phyloP scores from a whole-genome alignment of 2,113 vertebrate genomes.

The Empidonax traillii region DNA sequence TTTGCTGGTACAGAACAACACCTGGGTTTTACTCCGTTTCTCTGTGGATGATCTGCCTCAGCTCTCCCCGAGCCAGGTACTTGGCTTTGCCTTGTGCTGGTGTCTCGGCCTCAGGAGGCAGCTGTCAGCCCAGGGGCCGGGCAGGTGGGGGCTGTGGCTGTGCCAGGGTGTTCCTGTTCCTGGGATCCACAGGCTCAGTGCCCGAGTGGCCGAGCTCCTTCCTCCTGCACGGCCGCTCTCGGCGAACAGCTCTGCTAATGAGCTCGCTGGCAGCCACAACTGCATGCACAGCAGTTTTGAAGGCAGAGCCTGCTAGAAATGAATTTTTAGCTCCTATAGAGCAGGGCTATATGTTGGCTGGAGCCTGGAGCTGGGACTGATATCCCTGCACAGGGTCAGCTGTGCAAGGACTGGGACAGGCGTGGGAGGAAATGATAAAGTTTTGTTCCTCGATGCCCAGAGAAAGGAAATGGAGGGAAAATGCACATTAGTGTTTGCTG shows the following conservation, averaged over 20 bases:
- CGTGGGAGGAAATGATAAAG: rapidly evolving
- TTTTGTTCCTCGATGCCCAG: rapidly evolving
- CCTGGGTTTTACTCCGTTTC: rapidly evolving
- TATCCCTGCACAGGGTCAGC: background rate
- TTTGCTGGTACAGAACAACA: rapidly evolving
- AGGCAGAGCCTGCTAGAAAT: background rate
- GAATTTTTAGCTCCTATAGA: background rate
- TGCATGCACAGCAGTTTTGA: background rate
- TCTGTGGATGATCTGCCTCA: rapidly evolving
- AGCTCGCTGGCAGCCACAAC: background rate
- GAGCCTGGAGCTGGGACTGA: background rate
- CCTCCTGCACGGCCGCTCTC: background rate
- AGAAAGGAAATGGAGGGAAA: background rate
- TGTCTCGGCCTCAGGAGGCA: background rate
- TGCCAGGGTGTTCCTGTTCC: rapidly evolving
- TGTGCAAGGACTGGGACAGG: rapidly evolving
- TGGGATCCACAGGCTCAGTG: background rate
- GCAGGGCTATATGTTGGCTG: background rate
- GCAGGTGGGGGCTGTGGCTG: rapidly evolving
- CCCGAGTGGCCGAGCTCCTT: background rate
- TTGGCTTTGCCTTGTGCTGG: rapidly evolving
- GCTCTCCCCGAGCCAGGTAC: background rate
- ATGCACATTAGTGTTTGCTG: rapidly evolving
- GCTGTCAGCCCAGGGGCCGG: rapidly evolving
- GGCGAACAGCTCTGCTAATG: background rate